Percentiles rank a stretch among this genome's conserved stretches.
phyloP scores from a whole-genome alignment of 2,113 vertebrate genomes.

The Probosciger aterrimus region DNA sequence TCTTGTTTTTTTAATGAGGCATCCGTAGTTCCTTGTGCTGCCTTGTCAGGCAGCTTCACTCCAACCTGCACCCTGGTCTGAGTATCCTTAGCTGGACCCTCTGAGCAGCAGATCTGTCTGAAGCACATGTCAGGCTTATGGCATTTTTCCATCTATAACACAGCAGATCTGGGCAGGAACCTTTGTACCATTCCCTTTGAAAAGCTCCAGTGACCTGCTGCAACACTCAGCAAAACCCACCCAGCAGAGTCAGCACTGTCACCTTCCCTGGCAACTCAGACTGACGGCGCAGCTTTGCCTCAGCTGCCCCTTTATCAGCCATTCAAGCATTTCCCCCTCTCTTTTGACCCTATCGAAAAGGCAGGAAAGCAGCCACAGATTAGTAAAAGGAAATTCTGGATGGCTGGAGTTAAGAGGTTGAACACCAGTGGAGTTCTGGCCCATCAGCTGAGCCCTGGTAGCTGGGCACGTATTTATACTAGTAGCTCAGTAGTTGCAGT shows the following conservation, averaged over 20 bases:
- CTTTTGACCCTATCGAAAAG: not conserved
- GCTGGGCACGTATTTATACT: not conserved
- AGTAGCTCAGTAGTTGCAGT: not conserved
- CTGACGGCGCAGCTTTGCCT: not conserved
- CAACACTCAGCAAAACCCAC: not conserved
- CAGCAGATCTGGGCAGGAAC: not conserved
- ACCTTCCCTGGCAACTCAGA: not conserved
- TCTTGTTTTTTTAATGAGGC: not conserved
- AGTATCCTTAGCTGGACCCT: not conserved
- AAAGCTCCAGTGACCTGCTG: not conserved
- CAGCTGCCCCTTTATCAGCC: not conserved
- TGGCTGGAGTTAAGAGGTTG: not conserved
- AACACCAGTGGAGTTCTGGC: not conserved
- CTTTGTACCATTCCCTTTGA: not conserved
- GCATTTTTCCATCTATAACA: not conserved
- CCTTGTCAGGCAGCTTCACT: not conserved
- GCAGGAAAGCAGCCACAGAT: not conserved
- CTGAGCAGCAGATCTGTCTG: not conserved
- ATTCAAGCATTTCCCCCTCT: not conserved
- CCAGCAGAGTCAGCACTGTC: not conserved
- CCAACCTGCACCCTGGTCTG: not conserved
- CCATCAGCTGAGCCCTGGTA: not conserved
- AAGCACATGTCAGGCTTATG: not conserved
- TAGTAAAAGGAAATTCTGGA: not conserved
- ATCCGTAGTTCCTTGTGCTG: not conserved